Percentiles rank a stretch among this genome's conserved stretches.
These are phyloP conservation scores for Nothocercus nigrocapillus DNA, from an alignment of 2,113 vertebrate genomes.

Conservation along the genomic window DNA sequence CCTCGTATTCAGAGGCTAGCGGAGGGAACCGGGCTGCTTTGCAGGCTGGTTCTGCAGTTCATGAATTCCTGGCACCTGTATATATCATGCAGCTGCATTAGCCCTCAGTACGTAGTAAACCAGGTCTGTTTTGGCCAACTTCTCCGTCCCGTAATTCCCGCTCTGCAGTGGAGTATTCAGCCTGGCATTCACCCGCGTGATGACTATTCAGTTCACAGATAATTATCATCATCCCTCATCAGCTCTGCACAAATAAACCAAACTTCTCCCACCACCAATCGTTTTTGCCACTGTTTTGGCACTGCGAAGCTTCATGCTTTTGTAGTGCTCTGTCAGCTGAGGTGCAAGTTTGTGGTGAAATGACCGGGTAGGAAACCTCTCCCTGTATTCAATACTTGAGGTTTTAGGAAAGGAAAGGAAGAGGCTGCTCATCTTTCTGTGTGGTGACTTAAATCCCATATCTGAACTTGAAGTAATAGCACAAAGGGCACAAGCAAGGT, in stretches of 20 bases:
- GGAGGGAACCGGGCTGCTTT: background rate
- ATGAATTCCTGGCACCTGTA: background rate
- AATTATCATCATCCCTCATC: background rate
- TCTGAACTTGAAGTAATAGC: background rate
- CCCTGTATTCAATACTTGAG: background rate
- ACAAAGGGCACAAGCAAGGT: background rate
- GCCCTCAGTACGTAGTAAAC: background rate
- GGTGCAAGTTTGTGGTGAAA: background rate
- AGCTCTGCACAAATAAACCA: background rate
- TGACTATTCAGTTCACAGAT: slow-evolving; percentile 55
- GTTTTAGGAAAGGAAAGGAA: background rate
- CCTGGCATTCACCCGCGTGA: slow-evolving; percentile 5
- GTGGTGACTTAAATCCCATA: background rate
- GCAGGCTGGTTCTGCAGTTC: background rate
- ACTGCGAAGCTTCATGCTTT: background rate
- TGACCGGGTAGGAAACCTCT: background rate
- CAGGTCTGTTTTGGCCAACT: background rate
- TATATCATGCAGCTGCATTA: slow-evolving; percentile 6
- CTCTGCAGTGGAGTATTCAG: background rate
- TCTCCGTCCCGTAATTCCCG: background rate
- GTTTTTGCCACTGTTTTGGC: background rate
- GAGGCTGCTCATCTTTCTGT: background rate
- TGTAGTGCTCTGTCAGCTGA: background rate
- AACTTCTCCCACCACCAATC: background rate
- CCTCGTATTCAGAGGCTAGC: background rate